Percentiles rank a stretch among this genome's conserved stretches.
Conservation (phyloP, 2,113 vertebrate species). For the Cyprinus carpio region DNA sequence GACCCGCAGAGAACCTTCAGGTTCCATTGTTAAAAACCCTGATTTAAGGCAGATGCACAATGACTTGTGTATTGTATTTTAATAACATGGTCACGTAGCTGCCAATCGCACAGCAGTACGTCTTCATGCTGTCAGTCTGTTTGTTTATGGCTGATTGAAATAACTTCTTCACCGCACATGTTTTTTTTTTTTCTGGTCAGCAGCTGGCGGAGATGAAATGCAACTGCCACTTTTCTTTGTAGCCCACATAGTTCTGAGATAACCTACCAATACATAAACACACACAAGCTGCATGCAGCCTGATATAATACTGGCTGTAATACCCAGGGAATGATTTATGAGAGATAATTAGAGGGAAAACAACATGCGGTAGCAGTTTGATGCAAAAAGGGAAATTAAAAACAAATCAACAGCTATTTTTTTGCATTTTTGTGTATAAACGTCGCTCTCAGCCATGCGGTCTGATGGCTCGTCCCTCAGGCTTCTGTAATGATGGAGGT, state of each 20-base stretch:
- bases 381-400: constrained; percentile 10
- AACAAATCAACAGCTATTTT: constrained; percentile 28
- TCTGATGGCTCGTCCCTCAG: constrained; percentile 40
- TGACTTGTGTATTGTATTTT: background rate
- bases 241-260: constrained; percentile 6
- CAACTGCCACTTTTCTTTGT: constrained; percentile 1
- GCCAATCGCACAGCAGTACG: background rate
- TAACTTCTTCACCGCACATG: background rate
- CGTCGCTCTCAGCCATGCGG: background rate
- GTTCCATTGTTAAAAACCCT: background rate
- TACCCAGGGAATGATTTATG: constrained; percentile 24
- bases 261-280: background rate
- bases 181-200: background rate
- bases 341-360: constrained; percentile 25
- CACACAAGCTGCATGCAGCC: background rate
- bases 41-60: background rate
- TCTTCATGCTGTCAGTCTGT: background rate
- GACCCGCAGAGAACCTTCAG: background rate
- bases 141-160: background rate
- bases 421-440: background rate
- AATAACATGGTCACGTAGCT: background rate
- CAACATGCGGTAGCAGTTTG: constrained; percentile 1
- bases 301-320: background rate
- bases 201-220: constrained; percentile 14
- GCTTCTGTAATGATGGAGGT: constrained; percentile 23